Conservation (phyloP, 2,113 vertebrate species). For the Turdus rufiventris region DNA sequence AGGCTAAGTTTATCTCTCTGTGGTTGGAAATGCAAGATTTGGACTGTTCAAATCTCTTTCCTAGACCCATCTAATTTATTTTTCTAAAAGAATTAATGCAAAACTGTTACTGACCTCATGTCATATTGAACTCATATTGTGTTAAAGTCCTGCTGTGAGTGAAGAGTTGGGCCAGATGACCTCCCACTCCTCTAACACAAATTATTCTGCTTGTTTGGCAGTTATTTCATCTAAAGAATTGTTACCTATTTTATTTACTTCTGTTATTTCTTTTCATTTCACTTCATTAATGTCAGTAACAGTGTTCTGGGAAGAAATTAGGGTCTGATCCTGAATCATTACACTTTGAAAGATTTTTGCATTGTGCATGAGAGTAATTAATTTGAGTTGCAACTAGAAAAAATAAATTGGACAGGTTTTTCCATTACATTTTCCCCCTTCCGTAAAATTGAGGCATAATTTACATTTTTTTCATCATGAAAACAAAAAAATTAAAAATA, state of each 20-base stretch:
- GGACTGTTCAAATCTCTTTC: background rate
- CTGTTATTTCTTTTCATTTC: background rate
- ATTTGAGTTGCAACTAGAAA: background rate
- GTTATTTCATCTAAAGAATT: background rate
- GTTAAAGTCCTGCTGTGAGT: background rate
- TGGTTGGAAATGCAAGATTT: background rate
- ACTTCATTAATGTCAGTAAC: background rate
- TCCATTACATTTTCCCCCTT: background rate
- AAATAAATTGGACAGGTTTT: background rate
- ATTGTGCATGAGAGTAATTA: background rate
- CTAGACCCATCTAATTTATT: background rate
- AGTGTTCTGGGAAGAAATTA: background rate
- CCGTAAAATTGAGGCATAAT: background rate
- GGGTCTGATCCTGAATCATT: background rate
- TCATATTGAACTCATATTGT: background rate
- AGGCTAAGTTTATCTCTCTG: background rate
- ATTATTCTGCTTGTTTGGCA: background rate
- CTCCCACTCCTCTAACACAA: background rate
- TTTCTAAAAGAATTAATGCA: background rate
- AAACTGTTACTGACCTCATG: constrained; percentile 9
- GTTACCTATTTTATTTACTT: background rate
- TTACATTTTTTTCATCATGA: background rate
- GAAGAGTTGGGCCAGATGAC: background rate
- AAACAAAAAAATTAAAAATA: background rate
- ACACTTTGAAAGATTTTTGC: background rate